Percentiles rank a stretch among this genome's conserved stretches.
phyloP scores from a whole-genome alignment of 2,888 invertebrate species.

The Drosophila helvetica region DNA sequence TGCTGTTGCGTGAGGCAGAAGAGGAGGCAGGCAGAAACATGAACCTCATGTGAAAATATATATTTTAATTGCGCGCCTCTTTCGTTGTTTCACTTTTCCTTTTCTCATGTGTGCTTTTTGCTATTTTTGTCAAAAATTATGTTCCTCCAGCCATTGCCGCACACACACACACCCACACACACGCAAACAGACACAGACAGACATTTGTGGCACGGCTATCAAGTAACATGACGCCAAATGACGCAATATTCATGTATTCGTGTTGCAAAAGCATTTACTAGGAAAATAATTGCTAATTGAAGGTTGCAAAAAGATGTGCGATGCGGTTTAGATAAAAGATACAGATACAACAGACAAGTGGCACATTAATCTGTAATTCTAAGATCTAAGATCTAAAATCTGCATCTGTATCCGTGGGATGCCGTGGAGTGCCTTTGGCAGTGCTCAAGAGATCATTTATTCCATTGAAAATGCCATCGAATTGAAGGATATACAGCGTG shows the following conservation, averaged over 20 bases:
- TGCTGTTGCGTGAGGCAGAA: constrained; percentile 17
- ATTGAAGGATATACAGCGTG: too few species aligned
- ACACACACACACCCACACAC: constrained; percentile 2
- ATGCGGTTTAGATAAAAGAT: constrained; percentile 9
- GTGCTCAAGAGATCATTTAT: too few species aligned
- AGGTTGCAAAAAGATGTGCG: constrained; percentile 46
- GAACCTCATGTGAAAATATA: constrained; percentile 62
- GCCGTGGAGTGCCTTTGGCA: background rate
- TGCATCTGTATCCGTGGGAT: background rate
- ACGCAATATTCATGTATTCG: constrained; percentile 5
- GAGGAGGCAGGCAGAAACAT: constrained; percentile 44
- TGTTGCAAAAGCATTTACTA: constrained; percentile 40
- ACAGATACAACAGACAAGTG: constrained; percentile 2
- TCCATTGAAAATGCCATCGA: background rate
- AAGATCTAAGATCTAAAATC: background rate
- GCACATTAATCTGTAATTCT: constrained; percentile 2
- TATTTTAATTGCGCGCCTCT: constrained; percentile 68
- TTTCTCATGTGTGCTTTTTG: constrained; percentile 8
- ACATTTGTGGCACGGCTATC: constrained; percentile 56
- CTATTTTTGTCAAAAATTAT: constrained; percentile 67
- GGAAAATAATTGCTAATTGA: constrained; percentile 68
- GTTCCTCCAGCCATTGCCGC: constrained; percentile 24
- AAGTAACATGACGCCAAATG: constrained; percentile 27
- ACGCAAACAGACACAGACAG: constrained; percentile 4
- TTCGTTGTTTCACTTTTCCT: constrained; percentile 42